Conservation (phyloP, 2,113 vertebrate genomes). For the Channa maculata region DNA sequence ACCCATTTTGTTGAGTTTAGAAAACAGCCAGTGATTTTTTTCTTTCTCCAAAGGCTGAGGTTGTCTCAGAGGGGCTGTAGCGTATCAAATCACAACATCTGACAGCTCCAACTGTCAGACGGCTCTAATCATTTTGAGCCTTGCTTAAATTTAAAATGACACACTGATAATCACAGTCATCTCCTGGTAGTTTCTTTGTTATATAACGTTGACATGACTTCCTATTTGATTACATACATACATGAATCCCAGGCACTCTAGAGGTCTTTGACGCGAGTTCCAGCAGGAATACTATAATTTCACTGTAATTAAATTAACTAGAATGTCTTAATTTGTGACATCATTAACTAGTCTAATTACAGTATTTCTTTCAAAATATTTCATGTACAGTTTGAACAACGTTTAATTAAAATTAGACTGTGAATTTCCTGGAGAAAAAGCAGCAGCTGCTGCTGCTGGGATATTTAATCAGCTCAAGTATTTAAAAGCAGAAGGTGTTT, state of each 20-base stretch:
- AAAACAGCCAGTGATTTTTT: slow-evolving; percentile 64
- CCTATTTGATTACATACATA: background rate
- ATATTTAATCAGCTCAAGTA: too few species aligned
- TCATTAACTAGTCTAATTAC: background rate
- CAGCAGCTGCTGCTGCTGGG: too few species aligned
- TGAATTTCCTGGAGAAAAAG: too few species aligned
- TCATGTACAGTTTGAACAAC: background rate
- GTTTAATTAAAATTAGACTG: too few species aligned
- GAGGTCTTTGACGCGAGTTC: background rate
- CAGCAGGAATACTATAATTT: background rate
- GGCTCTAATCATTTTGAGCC: slow-evolving; percentile 43
- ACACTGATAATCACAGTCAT: slow-evolving; percentile 44
- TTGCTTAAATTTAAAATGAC: slow-evolving; percentile 46
- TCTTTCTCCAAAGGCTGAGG: slow-evolving; percentile 42
- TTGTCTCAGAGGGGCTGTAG: slow-evolving; percentile 47
- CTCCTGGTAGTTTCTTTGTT: slow-evolving; percentile 35
- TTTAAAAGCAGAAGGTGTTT: too few species aligned
- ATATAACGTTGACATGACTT: slow-evolving; percentile 11
- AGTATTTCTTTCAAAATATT: background rate
- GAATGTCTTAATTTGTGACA: background rate
- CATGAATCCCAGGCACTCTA: background rate
- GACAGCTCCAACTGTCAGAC: slow-evolving; percentile 54
- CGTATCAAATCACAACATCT: slow-evolving; percentile 53
- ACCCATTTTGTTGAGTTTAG: slow-evolving; percentile 63
- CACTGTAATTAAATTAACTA: background rate